Evolutionary conservation across 1,140 invertebrate genomes (phyloP).

Genomic region (Pygmarrhopalites habei): DNA sequence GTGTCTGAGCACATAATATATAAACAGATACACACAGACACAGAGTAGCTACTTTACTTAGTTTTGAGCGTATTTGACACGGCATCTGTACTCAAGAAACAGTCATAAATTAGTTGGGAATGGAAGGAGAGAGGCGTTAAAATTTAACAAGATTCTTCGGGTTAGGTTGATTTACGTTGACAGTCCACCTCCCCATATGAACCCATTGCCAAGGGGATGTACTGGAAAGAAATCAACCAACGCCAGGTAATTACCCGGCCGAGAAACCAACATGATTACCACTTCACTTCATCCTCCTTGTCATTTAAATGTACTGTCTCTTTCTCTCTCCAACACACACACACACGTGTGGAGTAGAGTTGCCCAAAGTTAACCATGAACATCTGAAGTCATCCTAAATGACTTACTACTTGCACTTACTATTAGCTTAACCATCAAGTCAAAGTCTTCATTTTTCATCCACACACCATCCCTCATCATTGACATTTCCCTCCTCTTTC

Average conservation of each 20-base stretch:
- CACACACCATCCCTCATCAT: no score
- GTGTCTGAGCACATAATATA: no score
- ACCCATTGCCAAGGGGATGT: neutral
- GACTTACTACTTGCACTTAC: neutral
- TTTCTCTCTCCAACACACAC: no score
- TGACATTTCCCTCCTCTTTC: no score
- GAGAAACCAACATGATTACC: conserved; percentile 1
- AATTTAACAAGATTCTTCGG: conserved; percentile 11
- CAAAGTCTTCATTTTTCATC: conserved; percentile 1
- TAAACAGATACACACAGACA: neutral
- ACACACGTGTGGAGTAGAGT: neutral
- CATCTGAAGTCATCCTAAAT: neutral
- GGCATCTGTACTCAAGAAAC: neutral
- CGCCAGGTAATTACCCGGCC: conserved; percentile 2
- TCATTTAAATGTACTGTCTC: no score
- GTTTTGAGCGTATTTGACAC: neutral
- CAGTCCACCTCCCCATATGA: neutral
- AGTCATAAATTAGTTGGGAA: neutral
- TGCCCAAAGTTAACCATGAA: neutral
- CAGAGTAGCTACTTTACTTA: neutral
- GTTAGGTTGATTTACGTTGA: conserved; percentile 7
- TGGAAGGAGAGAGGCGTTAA: neutral
- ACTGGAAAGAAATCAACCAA: neutral
- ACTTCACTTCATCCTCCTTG: neutral
- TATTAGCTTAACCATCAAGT: neutral